Evolutionary conservation across 1,140 invertebrate species (phyloP).

Genomic region (Plodia interpunctella): DNA sequence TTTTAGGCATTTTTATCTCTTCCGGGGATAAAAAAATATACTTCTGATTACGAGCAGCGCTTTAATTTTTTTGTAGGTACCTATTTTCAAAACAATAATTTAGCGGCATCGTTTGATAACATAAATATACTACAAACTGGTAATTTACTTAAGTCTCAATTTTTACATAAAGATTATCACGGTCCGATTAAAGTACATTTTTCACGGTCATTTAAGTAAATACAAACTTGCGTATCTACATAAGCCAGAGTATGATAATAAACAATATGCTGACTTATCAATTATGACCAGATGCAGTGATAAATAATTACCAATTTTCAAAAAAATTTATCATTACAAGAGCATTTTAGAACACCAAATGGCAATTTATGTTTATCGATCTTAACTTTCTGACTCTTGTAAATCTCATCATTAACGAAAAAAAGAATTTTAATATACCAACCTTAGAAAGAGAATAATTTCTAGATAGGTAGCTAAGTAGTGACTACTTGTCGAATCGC

Average conservation of each 20-base stretch:
- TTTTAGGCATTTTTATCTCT: conserved; percentile 71
- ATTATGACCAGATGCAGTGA: too few relatives aligned
- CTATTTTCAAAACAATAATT: conserved; percentile 37
- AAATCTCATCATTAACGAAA: too few relatives aligned
- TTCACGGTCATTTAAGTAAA: conserved; percentile 7
- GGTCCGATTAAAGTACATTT: conserved; percentile 3
- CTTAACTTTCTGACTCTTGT: too few relatives aligned
- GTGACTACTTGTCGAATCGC: conserved; percentile 13
- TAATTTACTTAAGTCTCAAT: conserved; percentile 42
- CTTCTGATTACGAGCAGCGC: conserved; percentile 42
- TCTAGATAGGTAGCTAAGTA: neutral
- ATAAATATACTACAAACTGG: conserved; percentile 37
- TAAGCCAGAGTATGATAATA: too few relatives aligned
- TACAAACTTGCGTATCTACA: too few relatives aligned
- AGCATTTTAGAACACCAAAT: too few relatives aligned
- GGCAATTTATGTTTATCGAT: too few relatives aligned
- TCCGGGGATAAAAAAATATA: conserved; percentile 63
- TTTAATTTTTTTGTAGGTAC: conserved; percentile 33
- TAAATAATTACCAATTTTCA: too few relatives aligned
- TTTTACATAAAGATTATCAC: conserved; percentile 33
- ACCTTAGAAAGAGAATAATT: neutral
- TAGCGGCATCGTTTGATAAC: conserved; percentile 32
- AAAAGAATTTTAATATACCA: neutral
- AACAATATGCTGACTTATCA: too few relatives aligned
- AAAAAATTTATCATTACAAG: too few relatives aligned